These are phyloP conservation scores for Catostylus mosaicus DNA, from an alignment of 30 jellyfish, hydroid and myxozoan species.

Conservation along the genomic window DNA sequence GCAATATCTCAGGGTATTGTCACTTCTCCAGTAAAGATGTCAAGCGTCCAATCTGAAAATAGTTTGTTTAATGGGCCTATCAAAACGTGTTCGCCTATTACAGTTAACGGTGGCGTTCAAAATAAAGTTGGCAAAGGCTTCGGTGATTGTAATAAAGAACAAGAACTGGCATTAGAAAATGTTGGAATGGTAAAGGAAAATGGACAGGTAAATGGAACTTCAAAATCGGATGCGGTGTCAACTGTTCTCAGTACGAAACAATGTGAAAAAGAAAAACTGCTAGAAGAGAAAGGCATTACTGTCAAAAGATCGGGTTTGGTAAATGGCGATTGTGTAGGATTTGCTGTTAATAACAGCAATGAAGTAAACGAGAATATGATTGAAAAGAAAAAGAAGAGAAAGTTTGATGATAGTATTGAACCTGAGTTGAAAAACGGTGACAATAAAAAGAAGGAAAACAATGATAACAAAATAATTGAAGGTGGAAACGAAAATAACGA, in stretches of 20 bases:
- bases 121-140: conserved; percentile 4
- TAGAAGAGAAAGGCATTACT: background rate
- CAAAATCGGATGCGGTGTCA: background rate
- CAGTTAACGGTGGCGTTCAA: conserved; percentile 6
- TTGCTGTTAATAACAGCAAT: background rate
- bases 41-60: background rate
- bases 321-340: background rate
- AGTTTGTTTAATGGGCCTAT: background rate
- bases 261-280: background rate
- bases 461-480: background rate
- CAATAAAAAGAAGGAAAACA: background rate
- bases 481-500: background rate
- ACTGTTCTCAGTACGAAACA: background rate
- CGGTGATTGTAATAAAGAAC: too few relatives aligned
- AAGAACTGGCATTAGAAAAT: background rate
- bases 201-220: conserved; percentile 17
- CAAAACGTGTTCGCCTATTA: background rate
- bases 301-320: background rate
- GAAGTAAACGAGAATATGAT: background rate
- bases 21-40: background rate
- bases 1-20: background rate
- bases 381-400: background rate
- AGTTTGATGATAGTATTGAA: background rate
- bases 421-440: background rate
- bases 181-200: background rate